Conservation (phyloP, 2,797 vertebrate species). For the Coregonus sp. region DNA sequence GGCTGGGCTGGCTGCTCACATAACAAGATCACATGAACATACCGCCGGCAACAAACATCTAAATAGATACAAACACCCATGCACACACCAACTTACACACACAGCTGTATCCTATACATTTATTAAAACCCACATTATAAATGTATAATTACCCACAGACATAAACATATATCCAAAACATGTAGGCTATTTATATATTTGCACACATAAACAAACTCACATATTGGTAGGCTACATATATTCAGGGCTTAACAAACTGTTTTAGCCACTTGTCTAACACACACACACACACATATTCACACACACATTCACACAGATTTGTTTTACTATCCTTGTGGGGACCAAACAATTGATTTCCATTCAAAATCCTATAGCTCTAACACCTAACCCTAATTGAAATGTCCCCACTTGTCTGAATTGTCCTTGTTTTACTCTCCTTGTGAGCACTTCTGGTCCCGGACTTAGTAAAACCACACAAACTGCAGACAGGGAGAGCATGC, state of each 20-base stretch:
- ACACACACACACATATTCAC: not conserved
- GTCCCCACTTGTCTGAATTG: too few relatives aligned
- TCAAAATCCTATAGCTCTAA: too few relatives aligned
- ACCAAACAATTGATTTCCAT: too few relatives aligned
- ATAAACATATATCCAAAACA: not conserved
- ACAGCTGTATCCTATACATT: not conserved
- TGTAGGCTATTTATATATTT: not conserved
- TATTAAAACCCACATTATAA: not conserved
- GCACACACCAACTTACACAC: not conserved
- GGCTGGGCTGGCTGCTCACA: constrained; percentile 16
- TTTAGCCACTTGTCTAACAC: not conserved
- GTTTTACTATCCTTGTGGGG: too few relatives aligned
- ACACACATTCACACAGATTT: not conserved
- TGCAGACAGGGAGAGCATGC: not conserved
- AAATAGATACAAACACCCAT: not conserved
- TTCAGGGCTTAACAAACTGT: not conserved
- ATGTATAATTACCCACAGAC: not conserved
- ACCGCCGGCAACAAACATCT: constrained; percentile 6
- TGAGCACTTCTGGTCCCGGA: too few relatives aligned
- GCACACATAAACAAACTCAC: constrained; percentile 17
- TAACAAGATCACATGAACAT: constrained; percentile 1
- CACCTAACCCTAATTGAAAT: not conserved
- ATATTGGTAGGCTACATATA: not conserved
- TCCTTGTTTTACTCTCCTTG: too few relatives aligned
- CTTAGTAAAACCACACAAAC: not conserved